These are phyloP conservation scores for Catalaphyllia jardinei DNA, from an alignment of 64 coral and sea anemone species.

Conservation along the genomic window DNA sequence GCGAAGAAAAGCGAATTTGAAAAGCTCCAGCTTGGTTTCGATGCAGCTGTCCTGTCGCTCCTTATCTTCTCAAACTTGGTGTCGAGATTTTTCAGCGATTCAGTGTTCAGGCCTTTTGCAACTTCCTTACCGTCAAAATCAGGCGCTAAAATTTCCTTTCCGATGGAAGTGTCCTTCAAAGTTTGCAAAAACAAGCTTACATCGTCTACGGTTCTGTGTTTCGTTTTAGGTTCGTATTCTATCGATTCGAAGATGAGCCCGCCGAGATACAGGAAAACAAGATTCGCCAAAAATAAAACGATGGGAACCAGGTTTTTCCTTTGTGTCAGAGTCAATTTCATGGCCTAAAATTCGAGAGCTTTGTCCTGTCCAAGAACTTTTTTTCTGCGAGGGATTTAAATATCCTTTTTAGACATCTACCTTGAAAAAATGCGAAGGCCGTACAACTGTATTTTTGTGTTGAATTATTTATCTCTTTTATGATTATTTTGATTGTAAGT, in stretches of 20 bases:
- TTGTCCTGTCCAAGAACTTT: background rate
- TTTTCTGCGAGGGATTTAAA: background rate
- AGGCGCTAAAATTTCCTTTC: conserved; percentile 60
- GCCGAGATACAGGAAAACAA: conserved; percentile 77
- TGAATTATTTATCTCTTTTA: conserved; percentile 13
- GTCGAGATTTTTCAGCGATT: conserved; percentile 68
- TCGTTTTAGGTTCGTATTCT: conserved; percentile 54
- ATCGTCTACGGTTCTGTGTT: conserved; percentile 50
- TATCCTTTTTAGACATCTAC: background rate
- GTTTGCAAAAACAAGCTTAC: conserved; percentile 65
- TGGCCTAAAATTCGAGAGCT: background rate
- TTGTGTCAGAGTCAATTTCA: conserved; percentile 75
- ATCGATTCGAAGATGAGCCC: conserved; percentile 81
- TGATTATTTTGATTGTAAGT: background rate
- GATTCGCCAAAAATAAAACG: conserved; percentile 73
- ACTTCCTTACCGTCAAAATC: conserved; percentile 61
- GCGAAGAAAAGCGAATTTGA: conserved; percentile 94
- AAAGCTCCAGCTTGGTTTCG: conserved; percentile 84
- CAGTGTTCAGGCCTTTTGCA: conserved; percentile 46
- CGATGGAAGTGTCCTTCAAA: conserved; percentile 53
- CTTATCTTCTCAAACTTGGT: conserved; percentile 50
- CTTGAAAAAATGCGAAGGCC: background rate
- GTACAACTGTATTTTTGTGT: conserved; percentile 2
- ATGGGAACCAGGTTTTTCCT: conserved; percentile 64
- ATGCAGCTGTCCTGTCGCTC: conserved; percentile 51